Conservation (phyloP, 2,797 vertebrate species). For the Anguilla pacifica region DNA sequence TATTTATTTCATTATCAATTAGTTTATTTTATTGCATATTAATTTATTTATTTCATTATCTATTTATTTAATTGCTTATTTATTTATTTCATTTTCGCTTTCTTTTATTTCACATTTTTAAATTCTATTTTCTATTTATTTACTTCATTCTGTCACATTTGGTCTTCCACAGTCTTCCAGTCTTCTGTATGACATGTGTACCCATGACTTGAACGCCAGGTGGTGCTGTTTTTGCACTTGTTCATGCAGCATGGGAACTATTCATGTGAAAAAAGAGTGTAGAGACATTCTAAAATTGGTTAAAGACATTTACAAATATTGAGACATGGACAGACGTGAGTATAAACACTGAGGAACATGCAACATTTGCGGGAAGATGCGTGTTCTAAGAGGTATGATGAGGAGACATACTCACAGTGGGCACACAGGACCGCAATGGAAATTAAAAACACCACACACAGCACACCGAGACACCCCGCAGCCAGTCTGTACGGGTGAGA, state of each 20-base stretch:
- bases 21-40: too few relatives aligned
- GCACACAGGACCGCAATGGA: not conserved
- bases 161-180: not conserved
- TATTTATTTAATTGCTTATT: too few relatives aligned
- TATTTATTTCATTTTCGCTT: too few relatives aligned
- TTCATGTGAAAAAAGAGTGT: not conserved
- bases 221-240: not conserved
- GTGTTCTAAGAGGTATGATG: not conserved
- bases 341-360: not conserved
- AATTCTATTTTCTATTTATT: too few relatives aligned
- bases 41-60: too few relatives aligned
- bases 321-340: not conserved
- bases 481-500: constrained; percentile 2
- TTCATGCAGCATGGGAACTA: not conserved
- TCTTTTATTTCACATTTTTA: too few relatives aligned
- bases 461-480: constrained; percentile 5
- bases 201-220: not conserved
- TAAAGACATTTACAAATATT: not conserved
- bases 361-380: not conserved
- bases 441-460: constrained; percentile 11
- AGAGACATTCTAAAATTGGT: not conserved
- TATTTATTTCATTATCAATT: too few relatives aligned
- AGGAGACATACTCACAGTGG: constrained; percentile 9
- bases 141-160: too few relatives aligned
- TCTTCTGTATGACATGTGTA: not conserved